Base-by-base conservation (phyloP, 2,113 vertebrate genomes). In the Aegotheles bennettii region DNA sequence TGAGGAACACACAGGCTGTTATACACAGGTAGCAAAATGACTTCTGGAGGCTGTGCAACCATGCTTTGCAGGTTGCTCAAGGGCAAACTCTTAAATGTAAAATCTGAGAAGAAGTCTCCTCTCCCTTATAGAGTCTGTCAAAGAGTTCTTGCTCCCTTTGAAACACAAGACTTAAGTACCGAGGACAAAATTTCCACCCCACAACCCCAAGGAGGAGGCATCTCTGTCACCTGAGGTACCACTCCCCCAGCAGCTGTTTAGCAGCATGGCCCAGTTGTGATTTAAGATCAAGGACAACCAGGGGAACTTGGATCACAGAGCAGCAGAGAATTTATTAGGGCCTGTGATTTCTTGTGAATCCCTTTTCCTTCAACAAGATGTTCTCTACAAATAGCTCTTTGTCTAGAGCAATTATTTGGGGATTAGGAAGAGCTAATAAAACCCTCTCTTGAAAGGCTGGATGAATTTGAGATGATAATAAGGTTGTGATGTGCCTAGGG, bases 341-440 rank as follows among this genome's bases (percentile, higher is more conserved):
- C 79, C 85, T 40, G 20, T 38, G 51, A 89, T 89, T 45, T 74
- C 73, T 63, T 54, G 61, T 47, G 96, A 97, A 93, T 86, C 74
- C 84, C 79, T 96, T 96, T 90, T 89, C 89, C 90, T 67, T 83
- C 61, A 71, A 87, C 89, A 87, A 78, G 87, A 97, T 75, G 86
- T 86, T 96, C 89, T 94, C 93, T 78, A 50, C 93, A 96, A 97
- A 92, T 64, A 96, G 74, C 78, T 95, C 87, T 89, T 40, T 67
- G 69, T 89, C 91, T 92, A 43, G 53, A 94, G 90, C 95, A 97
- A 98, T 98, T 98, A 98, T 94, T 96, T 96, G 91, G 96, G 97
- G 96, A 98, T 97, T 97, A 97, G 80, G 95, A 92, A 91, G 90
- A 73, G 86, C 96, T 97, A 97, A 97, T 96, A 97, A 94, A 97